These are phyloP conservation scores for Epistrophe eligans DNA, from an alignment of 2,888 invertebrate genomes.

Conservation along the genomic window DNA sequence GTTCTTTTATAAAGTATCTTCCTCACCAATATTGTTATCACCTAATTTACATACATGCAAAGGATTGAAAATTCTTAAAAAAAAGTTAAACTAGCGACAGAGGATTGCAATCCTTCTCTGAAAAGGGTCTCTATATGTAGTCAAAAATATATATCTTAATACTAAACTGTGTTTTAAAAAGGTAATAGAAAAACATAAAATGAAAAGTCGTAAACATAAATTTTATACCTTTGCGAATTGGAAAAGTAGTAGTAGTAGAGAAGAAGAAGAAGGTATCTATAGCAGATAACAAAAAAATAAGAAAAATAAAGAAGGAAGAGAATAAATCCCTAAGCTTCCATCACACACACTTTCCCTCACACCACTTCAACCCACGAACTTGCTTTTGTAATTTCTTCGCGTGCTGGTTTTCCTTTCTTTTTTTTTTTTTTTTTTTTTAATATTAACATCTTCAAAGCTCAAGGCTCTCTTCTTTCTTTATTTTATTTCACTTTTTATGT, in stretches of 20 bases:
- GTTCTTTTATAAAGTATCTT: neutral
- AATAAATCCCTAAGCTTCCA: conserved; percentile 69
- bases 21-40: conserved; percentile 38
- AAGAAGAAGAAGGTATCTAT: neutral
- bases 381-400: conserved; percentile 68
- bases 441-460: conserved; percentile 39
- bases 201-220: conserved; percentile 74
- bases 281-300: conserved; percentile 42
- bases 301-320: conserved; percentile 28
- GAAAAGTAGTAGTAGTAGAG: conserved; percentile 1
- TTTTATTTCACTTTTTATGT: conserved; percentile 75
- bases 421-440: conserved; percentile 7
- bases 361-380: conserved; percentile 34
- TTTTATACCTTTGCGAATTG: conserved; percentile 66
- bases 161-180: conserved; percentile 52
- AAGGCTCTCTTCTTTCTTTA: conserved; percentile 65
- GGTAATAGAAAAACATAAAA: conserved; percentile 75
- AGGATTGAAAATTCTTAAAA: conserved; percentile 60
- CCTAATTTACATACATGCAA: conserved; percentile 51
- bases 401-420: conserved; percentile 42
- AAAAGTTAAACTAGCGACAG: conserved; percentile 44
- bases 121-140: conserved; percentile 4
- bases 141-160: conserved; percentile 13
- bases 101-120: conserved; percentile 25
- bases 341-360: conserved; percentile 73